These are phyloP conservation scores for Alligator sinensis DNA, from an alignment of 2,113 vertebrate species.

Conservation along the genomic window DNA sequence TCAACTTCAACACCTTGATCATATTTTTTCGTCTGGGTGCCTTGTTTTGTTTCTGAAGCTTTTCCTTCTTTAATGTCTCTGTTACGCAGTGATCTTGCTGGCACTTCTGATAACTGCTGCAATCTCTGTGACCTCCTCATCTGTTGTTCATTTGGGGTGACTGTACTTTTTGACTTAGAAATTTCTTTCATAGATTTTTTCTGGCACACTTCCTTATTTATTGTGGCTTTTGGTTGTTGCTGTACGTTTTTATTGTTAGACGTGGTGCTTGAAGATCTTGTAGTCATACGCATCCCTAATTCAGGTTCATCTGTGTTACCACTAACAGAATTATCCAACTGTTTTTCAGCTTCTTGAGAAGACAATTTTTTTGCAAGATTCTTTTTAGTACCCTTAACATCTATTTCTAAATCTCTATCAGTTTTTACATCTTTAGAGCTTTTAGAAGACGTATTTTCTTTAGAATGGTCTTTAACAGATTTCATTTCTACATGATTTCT, in stretches of 20 bases:
- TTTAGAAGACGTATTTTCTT: constrained; percentile 51
- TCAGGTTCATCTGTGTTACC: constrained; percentile 54
- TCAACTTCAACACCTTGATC: constrained; percentile 42
- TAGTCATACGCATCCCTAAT: constrained; percentile 65
- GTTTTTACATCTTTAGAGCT: constrained; percentile 34
- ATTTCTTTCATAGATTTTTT: constrained; percentile 66
- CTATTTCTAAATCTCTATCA: constrained; percentile 9
- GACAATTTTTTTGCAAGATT: constrained; percentile 12
- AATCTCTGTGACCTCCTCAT: constrained; percentile 80
- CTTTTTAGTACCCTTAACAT: constrained; percentile 46
- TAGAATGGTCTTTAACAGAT: not conserved
- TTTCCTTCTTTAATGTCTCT: constrained; percentile 73
- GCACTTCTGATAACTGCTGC: constrained; percentile 69
- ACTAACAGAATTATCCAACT: constrained; percentile 51
- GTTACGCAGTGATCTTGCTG: constrained; percentile 72
- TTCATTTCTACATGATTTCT: not conserved
- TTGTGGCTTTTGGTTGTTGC: constrained; percentile 61
- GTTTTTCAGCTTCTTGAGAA: constrained; percentile 54
- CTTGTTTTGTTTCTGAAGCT: constrained; percentile 58
- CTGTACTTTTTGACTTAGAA: constrained; percentile 37
- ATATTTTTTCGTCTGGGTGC: constrained; percentile 49
- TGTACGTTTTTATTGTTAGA: constrained; percentile 48
- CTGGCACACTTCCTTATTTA: constrained; percentile 69
- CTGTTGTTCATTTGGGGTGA: constrained; percentile 37
- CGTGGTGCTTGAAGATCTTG: constrained; percentile 60